Evolutionary conservation across 2,797 vertebrate genomes (phyloP), one percentile per base, ranked within the genome.

Genomic region (Acropternis orthonyx): DNA sequence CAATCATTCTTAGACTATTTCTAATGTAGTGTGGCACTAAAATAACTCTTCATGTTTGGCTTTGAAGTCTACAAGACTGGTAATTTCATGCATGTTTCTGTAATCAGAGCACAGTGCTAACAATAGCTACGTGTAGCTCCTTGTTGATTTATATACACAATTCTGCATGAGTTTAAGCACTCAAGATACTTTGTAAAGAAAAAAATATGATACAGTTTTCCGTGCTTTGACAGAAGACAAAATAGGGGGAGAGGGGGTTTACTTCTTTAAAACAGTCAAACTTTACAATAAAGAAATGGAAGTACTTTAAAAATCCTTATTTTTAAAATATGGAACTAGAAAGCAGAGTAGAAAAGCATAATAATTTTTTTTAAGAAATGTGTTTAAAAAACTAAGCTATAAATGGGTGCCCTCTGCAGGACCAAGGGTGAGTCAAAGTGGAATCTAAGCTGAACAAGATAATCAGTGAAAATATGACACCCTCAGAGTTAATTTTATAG

Each of bases 231-330:
- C 5, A 7, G 4, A 59, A 41, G 12, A 52, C 5, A 21, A 67
- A 56, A 39, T 26, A 0, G 15, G 11, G 22, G 15, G 15, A 0
- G 15, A 7, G 22, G 10, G 15, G 21, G 5, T 36, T 43, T 30
- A 11, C 37, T 74, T 81, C 2, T 51, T 75, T 75, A 34, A 54
- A 37, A 52, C 28, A 59, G 3, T 24, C 2, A 13, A 13, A 19
- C 6, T 89, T 73, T 79, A 28, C 8, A 28, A 9, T 39, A 32
- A 56, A 73, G 3, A 63, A 56, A 51, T 65, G 0, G 6, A 67
- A 51, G 1, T 54, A 54, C 26, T 41, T 52, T 32, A 34, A 87
- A 87, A 78, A 43, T 28, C 3, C 6, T 34, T 44, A 2, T 8
- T 76, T 84, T 54, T 36, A 49, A 80, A 52, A 55, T 17, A 54